Conservation (phyloP, 2,113 vertebrate species). For the Morone chrysops region DNA sequence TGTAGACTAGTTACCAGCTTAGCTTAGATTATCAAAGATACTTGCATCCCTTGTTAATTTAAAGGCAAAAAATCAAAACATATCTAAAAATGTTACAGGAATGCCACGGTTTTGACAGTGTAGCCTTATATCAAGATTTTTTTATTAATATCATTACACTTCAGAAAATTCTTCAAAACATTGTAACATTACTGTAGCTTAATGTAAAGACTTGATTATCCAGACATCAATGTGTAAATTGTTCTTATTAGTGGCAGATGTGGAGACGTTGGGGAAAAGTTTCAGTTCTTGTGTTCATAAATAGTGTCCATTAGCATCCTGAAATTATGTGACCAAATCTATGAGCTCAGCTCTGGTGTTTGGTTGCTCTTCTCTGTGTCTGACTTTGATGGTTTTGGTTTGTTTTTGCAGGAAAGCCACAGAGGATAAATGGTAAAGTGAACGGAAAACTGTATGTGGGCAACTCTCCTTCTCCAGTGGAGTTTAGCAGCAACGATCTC, state of each 20-base stretch:
- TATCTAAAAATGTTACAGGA: not conserved
- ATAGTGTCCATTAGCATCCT: not conserved
- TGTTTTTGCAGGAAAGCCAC: constrained; percentile 88
- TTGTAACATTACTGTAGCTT: no score
- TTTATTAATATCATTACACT: no score
- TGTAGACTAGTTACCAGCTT: not conserved
- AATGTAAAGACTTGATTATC: not conserved
- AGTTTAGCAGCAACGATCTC: constrained; percentile 91
- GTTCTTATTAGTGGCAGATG: not conserved
- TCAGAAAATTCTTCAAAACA: no score
- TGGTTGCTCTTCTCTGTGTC: not conserved
- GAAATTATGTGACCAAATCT: not conserved
- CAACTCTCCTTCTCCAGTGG: constrained; percentile 80
- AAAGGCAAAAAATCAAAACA: not conserved
- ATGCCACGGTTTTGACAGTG: no score
- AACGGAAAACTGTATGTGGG: constrained; percentile 90
- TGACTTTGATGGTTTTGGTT: not conserved
- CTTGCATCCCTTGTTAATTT: not conserved
- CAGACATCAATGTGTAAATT: not conserved
- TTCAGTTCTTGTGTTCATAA: not conserved
- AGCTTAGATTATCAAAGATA: not conserved
- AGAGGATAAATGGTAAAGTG: constrained; percentile 95
- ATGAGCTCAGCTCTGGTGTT: not conserved
- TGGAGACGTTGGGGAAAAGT: not conserved
- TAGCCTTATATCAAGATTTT: no score